A percentile compares a stretch with the other conserved stretches of the same genome.
Evolutionary conservation across 1,140 invertebrate genomes (phyloP).

Genomic region (Forficula auricularia): DNA sequence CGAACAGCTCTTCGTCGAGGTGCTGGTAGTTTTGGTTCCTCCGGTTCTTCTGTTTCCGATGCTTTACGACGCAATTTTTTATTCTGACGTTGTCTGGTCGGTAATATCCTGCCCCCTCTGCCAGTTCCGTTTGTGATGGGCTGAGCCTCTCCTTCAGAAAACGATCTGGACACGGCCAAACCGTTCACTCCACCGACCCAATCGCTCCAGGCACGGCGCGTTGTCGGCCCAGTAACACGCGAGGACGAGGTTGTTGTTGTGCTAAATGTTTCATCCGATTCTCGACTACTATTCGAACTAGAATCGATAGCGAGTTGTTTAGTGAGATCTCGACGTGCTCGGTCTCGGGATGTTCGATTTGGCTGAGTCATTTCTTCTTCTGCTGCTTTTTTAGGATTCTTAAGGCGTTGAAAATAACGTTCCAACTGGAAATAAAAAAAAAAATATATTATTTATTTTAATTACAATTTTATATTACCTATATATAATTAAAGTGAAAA

Average conservation of each 20-base stretch:
- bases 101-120: not conserved
- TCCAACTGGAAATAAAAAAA: slow-evolving; percentile 44
- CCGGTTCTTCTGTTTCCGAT: slow-evolving; percentile 21
- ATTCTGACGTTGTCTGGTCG: slow-evolving; percentile 8
- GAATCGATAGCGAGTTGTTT: slow-evolving; percentile 22
- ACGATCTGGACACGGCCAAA: no score
- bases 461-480: no score
- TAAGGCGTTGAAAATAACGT: slow-evolving; percentile 82
- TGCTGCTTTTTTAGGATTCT: slow-evolving; percentile 50
- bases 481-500: no score
- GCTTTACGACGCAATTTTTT: slow-evolving; percentile 27
- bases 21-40: slow-evolving; percentile 17
- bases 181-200: slow-evolving; percentile 23
- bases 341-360: slow-evolving; percentile 15
- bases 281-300: slow-evolving; percentile 22
- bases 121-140: no score
- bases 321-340: slow-evolving; percentile 22
- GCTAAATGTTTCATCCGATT: slow-evolving; percentile 14
- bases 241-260: slow-evolving; percentile 11
- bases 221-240: slow-evolving; percentile 41
- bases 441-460: no score
- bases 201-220: slow-evolving; percentile 54
- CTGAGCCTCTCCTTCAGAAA: no score
- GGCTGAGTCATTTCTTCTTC: slow-evolving; percentile 7
- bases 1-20: slow-evolving; percentile 18